These are phyloP conservation scores for Atrichornis clamosus DNA, from an alignment of 2,113 vertebrate species.

Conservation along the genomic window DNA sequence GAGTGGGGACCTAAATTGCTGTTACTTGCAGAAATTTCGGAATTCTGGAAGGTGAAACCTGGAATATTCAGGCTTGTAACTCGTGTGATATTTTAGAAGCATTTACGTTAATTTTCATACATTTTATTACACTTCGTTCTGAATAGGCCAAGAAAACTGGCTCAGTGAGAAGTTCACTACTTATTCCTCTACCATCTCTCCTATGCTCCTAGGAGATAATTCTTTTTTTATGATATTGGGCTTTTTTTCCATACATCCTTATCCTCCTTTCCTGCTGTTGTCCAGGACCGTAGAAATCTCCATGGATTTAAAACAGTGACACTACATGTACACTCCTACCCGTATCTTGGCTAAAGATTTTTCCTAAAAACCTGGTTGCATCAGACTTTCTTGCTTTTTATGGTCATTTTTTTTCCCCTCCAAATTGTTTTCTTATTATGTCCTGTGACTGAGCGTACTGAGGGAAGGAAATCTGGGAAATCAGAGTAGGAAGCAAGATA, in stretches of 20 bases:
- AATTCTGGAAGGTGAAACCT: neutral
- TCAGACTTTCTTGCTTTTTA: neutral
- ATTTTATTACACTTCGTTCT: neutral
- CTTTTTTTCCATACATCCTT: neutral
- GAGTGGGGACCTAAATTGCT: neutral
- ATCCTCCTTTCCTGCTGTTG: neutral
- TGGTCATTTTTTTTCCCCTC: neutral
- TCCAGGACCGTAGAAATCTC: neutral
- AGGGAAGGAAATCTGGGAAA: constrained; percentile 56
- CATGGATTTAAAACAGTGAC: neutral
- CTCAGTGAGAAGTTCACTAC: neutral
- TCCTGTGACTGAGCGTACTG: neutral
- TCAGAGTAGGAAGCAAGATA: constrained; percentile 31
- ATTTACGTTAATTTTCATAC: neutral
- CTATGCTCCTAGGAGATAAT: neutral
- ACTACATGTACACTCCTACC: neutral
- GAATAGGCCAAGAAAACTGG: neutral
- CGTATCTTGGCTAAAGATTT: neutral
- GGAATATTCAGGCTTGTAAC: neutral
- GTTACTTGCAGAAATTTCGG: neutral
- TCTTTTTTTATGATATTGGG: neutral
- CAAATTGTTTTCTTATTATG: constrained; percentile 9
- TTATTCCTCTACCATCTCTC: neutral
- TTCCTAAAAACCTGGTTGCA: neutral
- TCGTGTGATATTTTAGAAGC: neutral